Evolutionary conservation across 1,140 invertebrate genomes (phyloP), one percentile per base, ranked within the genome.

Genomic region (Drosophila sturtevanti): DNA sequence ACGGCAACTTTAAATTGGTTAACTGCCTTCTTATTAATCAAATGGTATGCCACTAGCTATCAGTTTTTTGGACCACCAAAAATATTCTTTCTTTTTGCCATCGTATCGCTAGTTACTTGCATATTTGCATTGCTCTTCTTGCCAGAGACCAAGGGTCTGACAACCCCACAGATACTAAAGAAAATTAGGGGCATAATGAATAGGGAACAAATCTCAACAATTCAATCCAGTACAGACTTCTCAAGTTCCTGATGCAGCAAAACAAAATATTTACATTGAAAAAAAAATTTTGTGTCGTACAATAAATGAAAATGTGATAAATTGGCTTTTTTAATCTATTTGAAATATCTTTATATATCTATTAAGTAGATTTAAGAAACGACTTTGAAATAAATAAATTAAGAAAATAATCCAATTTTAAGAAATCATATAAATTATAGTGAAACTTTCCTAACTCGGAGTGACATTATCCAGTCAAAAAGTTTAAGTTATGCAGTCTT

Each of bases 91-190:
- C 4, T 66, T 2, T 66, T 55, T 34, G 52, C 55, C 44, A 38
- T 66, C n/a, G 11, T 72, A 1, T 21, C 69, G 1, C 16, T 67
- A 2, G 0, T 61, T 0, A n/a, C 7, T 2, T 14, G 61, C 21
- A 52, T 78, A 11, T 35, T 31, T n/a, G 10, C 14, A 0, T 1
- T 78, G 10, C 34, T 63, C 14, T 60, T 41, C 1, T 14, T 81
- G 0, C 78, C 78, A 5, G 78, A 81, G 41, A 81, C 78, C 12
- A 77, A 51, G 21, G 10, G 18, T 0, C 5, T 54, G 14, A 31
- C 67, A 2, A 10, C 56, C 0, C 0, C 1, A 0, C 18, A 31
- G 11, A 81, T 81, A 10, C 51, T 65, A 24, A 4, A n/a, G 0
- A 18, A 7, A 5, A 0, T 80, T 4, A n/a, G n/a, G 0, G n/a